A percentile compares a stretch with the other conserved stretches of the same genome.
Evolutionary conservation across 2,797 vertebrate genomes (phyloP).

Genomic region (Lepus townsendii): DNA sequence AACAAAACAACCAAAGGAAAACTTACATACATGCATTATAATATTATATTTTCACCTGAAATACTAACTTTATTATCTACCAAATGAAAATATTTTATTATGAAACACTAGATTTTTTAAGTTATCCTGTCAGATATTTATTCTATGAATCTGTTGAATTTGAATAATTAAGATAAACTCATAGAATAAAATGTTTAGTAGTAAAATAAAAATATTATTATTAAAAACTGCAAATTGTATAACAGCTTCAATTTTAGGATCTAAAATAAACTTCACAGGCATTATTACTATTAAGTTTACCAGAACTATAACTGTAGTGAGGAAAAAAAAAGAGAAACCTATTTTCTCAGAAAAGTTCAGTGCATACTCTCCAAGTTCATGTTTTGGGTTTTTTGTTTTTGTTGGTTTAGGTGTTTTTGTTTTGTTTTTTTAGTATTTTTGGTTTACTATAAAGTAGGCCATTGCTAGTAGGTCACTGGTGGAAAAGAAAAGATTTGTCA

Average conservation of each 20-base stretch:
- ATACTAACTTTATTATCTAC: neutral
- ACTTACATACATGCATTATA: neutral
- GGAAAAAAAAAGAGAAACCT: neutral
- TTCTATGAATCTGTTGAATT: neutral
- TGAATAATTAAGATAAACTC: neutral
- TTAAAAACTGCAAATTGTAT: neutral
- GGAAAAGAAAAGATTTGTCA: neutral
- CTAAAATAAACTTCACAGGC: neutral
- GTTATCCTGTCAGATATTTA: neutral
- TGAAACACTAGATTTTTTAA: neutral
- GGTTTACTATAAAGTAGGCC: neutral
- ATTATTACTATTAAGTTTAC: neutral
- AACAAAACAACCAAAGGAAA: neutral
- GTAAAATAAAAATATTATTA: constrained; percentile 39
- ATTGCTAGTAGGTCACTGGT: neutral
- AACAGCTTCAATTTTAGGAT: neutral
- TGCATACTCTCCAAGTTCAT: neutral
- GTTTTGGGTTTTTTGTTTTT: neutral
- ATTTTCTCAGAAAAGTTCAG: neutral
- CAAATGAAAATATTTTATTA: neutral
- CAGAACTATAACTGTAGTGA: neutral
- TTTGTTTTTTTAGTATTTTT: neutral
- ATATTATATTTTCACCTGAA: neutral
- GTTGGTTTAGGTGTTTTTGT: neutral
- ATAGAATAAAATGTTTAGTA: constrained; percentile 20